A percentile compares a stretch with the other conserved stretches of the same genome.
Conservation (phyloP, 2,888 invertebrate species). For the Cheiracanthium punctorium region DNA sequence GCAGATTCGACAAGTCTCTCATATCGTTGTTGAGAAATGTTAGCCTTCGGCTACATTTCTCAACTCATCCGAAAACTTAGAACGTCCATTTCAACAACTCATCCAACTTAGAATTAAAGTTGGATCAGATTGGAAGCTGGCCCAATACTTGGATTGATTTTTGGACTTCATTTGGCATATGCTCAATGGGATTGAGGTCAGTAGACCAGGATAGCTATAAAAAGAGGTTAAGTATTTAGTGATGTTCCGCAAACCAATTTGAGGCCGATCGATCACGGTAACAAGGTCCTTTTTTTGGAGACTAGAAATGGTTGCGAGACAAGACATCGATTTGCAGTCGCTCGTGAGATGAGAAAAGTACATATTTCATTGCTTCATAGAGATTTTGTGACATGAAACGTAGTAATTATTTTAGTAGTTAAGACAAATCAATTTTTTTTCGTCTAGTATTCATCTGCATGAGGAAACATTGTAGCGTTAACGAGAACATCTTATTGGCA, state of each 20-base stretch:
- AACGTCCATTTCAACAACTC: no score
- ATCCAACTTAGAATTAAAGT: no score
- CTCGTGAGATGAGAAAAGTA: no score
- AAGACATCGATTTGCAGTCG: no score
- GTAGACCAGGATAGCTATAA: neutral
- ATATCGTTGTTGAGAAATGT: no score
- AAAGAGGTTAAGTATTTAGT: neutral
- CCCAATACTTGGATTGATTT: neutral
- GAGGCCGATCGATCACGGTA: neutral
- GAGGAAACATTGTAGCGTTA: neutral
- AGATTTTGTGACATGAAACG: neutral
- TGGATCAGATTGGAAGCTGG: neutral
- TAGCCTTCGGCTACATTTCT: no score
- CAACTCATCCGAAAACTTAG: no score
- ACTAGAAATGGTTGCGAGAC: no score
- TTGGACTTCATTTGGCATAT: neutral
- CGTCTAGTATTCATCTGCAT: neutral
- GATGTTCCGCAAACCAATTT: neutral
- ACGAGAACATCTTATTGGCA: neutral
- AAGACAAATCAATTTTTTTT: no score
- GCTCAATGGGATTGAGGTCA: neutral
- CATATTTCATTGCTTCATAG: no score
- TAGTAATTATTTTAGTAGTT: neutral
- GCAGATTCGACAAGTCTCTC: no score
- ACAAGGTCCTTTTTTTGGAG: no score